Evolutionary conservation across 2,797 vertebrate genomes (phyloP), one percentile per base, ranked within the genome.

Genomic region (Macrochelys suwanniensis): DNA sequence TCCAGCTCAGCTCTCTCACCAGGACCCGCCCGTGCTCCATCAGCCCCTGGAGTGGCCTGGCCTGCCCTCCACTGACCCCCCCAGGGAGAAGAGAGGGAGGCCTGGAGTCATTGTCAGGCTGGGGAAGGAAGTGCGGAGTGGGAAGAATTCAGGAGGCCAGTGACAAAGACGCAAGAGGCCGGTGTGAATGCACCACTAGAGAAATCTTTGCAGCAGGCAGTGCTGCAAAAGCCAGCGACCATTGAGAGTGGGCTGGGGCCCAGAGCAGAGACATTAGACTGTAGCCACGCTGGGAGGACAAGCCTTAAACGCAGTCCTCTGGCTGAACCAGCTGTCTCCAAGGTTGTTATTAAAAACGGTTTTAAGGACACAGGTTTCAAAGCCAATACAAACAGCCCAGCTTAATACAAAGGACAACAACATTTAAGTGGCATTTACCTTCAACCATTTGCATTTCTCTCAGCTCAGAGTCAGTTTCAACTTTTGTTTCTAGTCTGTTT

Each of bases 1-100:
- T 11, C 5, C 68, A 6, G 21, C 71, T 74, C 42, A 13, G 33
- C n/a, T 28, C 71, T 47, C 79, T n/a, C 13, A n/a, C 53, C 53
- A 15, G 53, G n/a, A 13, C 25, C 12, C 3, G 4, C 53, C 23
- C 0, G 1, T 17, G 0, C 50, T 65, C 61, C 8, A 19, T n/a
- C 33, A 4, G 7, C n/a, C n/a, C 65, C 65, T 3, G 10, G n/a
- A 68, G 17, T 37, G 17, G n/a, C n/a, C n/a, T 23, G 65, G 65
- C 9, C 21, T 21, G 9, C 65, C 19, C 2, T 4, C 65, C 33
- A 10, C 65, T 23, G 59, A 61, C 59, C 59, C 59, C 33, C 65
- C n/a, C n/a, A 19, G n/a, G 65, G n/a, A 71, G 5, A 11, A n/a
- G 19, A n/a, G 19, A 10, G 5, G 1, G 33, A 68, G n/a, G 19